phyloP scores from a whole-genome alignment of 2,888 invertebrate genomes.

The Rhimphoctona megacephalus region DNA sequence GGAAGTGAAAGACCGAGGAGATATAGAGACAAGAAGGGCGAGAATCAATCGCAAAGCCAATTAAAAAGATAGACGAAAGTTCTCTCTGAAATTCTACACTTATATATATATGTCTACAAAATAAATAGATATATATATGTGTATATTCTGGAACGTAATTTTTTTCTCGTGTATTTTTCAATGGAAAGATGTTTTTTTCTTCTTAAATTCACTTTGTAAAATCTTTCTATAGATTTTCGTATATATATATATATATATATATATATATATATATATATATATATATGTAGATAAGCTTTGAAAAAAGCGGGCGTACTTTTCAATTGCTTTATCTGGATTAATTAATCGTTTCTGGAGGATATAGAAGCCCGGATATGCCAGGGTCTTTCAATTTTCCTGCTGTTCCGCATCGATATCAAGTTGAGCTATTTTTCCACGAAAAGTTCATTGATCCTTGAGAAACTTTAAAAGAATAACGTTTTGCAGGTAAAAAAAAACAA shows the following conservation, averaged over 20 bases:
- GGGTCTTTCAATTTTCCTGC: slow-evolving; percentile 36
- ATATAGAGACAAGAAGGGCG: slow-evolving; percentile 49
- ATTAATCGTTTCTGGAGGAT: slow-evolving; percentile 70
- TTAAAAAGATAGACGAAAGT: slow-evolving; percentile 66
- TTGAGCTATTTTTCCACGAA: slow-evolving; percentile 24
- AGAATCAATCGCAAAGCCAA: slow-evolving; percentile 65
- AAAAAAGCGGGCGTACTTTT: slow-evolving; percentile 69
- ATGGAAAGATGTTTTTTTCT: neutral
- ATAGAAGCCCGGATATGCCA: slow-evolving; percentile 17
- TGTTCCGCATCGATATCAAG: slow-evolving; percentile 40
- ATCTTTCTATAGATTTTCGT: slow-evolving; percentile 7
- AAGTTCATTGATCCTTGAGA: neutral
- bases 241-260: no score
- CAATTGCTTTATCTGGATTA: slow-evolving; percentile 75
- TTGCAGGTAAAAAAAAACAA: neutral
- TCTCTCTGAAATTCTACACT: slow-evolving; percentile 10
- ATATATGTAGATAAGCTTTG: neutral
- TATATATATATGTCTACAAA: neutral
- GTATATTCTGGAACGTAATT: slow-evolving; percentile 9
- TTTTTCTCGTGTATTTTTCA: slow-evolving; percentile 51
- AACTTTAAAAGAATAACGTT: neutral
- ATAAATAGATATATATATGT: slow-evolving; percentile 17
- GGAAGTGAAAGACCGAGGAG: slow-evolving; percentile 27
- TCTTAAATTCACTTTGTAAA: slow-evolving; percentile 15
- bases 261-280: no score